phyloP scores from a whole-genome alignment of 1,140 invertebrate species.

The Tribolium madens region DNA sequence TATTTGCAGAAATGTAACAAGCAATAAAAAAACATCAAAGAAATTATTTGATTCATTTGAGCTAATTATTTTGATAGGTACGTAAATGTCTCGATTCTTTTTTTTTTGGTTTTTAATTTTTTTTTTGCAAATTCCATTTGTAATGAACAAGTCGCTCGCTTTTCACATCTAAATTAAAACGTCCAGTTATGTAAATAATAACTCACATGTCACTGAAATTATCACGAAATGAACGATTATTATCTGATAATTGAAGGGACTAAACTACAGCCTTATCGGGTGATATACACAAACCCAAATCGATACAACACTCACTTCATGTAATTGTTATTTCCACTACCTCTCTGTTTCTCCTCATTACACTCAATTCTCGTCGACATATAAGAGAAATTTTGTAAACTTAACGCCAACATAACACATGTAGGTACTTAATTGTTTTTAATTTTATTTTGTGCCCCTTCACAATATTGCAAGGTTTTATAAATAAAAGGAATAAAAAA shows the following conservation, averaged over 20 bases:
- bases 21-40: background rate
- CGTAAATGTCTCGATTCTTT: no score
- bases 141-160: background rate
- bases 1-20: background rate
- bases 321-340: constrained; percentile 3
- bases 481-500: background rate
- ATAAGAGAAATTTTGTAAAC: background rate
- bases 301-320: constrained; percentile 16
- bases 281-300: constrained; percentile 13
- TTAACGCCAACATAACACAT: background rate
- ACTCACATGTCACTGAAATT: background rate
- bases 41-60: no score
- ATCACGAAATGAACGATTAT: constrained; percentile 17
- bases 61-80: no score
- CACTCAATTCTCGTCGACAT: background rate
- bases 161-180: background rate
- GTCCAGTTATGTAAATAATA: constrained; percentile 12
- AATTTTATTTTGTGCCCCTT: background rate
- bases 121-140: background rate
- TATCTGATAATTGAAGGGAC: constrained; percentile 27
- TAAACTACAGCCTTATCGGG: background rate
- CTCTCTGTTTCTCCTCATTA: background rate
- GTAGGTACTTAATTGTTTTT: background rate
- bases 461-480: background rate
- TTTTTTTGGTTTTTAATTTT: background rate